A percentile compares a stretch with the other conserved stretches of the same genome.
Conservation (phyloP, 37 sponge, comb jelly and placozoan species). For the Theonella swinhoei region DNA sequence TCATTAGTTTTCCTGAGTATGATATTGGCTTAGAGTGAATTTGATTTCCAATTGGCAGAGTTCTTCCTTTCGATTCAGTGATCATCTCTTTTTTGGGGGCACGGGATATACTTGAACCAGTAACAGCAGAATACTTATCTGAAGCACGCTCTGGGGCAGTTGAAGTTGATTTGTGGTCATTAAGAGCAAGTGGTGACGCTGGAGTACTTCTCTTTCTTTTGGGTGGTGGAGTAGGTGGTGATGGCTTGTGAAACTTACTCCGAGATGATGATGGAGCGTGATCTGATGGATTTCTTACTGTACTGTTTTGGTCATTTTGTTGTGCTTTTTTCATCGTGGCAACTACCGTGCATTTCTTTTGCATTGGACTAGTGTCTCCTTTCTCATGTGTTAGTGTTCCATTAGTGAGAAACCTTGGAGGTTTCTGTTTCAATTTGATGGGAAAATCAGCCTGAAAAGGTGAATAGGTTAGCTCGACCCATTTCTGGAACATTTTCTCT, state of each 20-base stretch:
- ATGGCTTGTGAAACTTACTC: neutral
- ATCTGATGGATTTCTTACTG: neutral
- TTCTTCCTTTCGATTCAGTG: too few species aligned
- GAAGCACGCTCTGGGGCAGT: neutral
- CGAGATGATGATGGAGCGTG: neutral
- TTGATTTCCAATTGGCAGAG: neutral
- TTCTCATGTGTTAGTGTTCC: neutral
- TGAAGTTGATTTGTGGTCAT: neutral
- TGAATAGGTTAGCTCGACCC: neutral
- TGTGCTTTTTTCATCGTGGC: neutral
- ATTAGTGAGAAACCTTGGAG: neutral
- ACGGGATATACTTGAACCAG: neutral
- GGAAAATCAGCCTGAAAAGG: constrained; percentile 2
- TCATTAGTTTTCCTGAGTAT: neutral
- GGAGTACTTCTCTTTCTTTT: neutral
- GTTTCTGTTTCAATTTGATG: neutral
- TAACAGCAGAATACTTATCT: neutral
- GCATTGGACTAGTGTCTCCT: neutral
- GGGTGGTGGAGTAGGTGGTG: neutral
- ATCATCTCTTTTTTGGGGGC: neutral
- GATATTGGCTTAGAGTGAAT: neutral
- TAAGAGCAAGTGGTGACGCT: neutral
- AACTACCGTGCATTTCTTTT: neutral
- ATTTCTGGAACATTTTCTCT: constrained; percentile 10
- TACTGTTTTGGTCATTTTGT: neutral